Conservation (phyloP, 2,797 vertebrate genomes). For the Cottoperca gobio region DNA sequence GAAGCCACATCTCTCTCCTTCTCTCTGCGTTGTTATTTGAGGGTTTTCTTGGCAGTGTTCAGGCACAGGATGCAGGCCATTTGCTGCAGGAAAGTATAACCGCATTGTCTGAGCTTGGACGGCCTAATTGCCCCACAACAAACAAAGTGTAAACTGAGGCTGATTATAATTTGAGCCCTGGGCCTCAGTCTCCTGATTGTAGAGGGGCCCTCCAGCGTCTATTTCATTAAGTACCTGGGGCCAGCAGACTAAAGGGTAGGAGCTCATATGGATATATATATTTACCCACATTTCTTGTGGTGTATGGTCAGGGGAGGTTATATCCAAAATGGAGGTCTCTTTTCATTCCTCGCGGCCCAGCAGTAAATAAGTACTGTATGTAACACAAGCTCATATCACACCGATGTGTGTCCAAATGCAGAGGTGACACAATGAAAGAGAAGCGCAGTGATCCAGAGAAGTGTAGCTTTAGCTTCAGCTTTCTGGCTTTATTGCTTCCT, state of each 20-base stretch:
- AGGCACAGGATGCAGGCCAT: conserved; percentile 77
- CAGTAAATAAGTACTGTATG: conserved; percentile 66
- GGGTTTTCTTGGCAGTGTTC: conserved; percentile 77
- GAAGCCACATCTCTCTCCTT: conserved; percentile 72
- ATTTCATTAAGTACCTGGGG: conserved; percentile 72
- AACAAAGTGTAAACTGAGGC: conserved; percentile 82
- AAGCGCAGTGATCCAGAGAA: background rate
- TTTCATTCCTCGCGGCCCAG: conserved; percentile 57
- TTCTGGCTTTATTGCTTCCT: conserved; percentile 19
- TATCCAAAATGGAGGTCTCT: conserved; percentile 61
- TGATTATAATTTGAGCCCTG: conserved; percentile 79
- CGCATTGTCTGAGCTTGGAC: conserved; percentile 77
- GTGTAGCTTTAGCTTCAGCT: conserved; percentile 15
- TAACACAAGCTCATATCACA: conserved; percentile 35
- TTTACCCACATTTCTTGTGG: conserved; percentile 78
- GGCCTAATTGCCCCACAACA: conserved; percentile 81
- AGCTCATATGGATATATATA: conserved; percentile 68
- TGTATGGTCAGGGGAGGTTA: conserved; percentile 66
- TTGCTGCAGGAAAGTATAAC: conserved; percentile 79
- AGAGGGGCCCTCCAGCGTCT: conserved; percentile 58
- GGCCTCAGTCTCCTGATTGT: conserved; percentile 72
- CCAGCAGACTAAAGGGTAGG: conserved; percentile 52
- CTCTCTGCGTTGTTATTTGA: conserved; percentile 70
- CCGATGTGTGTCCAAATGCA: background rate
- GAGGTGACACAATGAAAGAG: conserved; percentile 46